Conservation (phyloP, 2,113 vertebrate genomes). For the Barbus barbus region DNA sequence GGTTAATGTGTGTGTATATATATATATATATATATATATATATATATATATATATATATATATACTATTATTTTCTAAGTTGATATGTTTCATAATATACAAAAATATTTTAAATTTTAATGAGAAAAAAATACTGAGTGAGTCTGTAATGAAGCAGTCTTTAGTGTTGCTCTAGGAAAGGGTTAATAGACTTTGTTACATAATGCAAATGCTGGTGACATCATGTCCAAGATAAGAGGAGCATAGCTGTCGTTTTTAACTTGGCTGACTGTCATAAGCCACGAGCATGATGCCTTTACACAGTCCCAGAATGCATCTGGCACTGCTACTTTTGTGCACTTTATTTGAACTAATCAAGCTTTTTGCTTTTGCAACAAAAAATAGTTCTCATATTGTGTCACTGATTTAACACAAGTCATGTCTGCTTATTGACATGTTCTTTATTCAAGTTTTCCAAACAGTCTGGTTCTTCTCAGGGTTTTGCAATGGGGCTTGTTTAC, state of each 20-base stretch:
- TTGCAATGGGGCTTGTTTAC: background rate
- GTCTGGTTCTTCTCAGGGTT: background rate
- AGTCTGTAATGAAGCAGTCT: too few species aligned
- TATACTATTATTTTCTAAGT: too few species aligned
- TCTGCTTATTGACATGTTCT: constrained; percentile 7
- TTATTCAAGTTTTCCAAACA: background rate
- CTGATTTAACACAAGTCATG: background rate
- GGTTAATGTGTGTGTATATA: too few species aligned
- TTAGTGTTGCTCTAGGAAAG: background rate
- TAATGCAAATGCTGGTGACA: constrained; percentile 5
- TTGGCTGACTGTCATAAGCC: constrained; percentile 9
- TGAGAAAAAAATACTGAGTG: too few species aligned
- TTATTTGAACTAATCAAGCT: background rate
- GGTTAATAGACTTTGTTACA: background rate
- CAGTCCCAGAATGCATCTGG: background rate
- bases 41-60: too few species aligned
- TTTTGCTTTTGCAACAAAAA: background rate
- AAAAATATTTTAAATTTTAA: too few species aligned
- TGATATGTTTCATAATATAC: too few species aligned
- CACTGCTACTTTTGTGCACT: background rate
- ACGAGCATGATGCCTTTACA: background rate
- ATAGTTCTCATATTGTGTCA: background rate
- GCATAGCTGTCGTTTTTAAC: background rate
- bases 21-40: too few species aligned
- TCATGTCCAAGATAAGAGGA: background rate